Conservation (phyloP, 1,140 invertebrate species). For the Ridgeia piscesae region DNA sequence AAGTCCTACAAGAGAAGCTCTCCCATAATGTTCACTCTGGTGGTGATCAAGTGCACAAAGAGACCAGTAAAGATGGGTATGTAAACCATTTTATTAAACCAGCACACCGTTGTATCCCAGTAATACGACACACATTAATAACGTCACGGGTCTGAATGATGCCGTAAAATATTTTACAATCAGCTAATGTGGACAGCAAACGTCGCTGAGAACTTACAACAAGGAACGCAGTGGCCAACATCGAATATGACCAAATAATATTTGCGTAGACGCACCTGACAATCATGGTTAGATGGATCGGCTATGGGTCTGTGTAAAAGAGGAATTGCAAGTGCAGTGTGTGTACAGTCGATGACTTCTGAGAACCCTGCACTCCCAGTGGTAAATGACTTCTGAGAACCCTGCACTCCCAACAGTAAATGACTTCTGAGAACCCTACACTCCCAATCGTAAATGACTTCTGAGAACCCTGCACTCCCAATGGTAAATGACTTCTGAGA, state of each 20-base stretch:
- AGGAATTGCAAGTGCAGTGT: background rate
- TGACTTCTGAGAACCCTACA: no score
- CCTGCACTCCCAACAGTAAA: no score
- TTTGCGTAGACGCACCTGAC: background rate
- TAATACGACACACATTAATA: background rate
- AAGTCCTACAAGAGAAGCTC: background rate
- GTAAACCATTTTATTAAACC: background rate
- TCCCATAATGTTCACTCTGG: background rate
- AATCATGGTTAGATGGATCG: background rate
- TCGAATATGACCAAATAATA: constrained; percentile 1
- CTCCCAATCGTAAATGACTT: no score
- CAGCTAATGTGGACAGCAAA: background rate
- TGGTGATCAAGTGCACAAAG: background rate
- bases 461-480: no score
- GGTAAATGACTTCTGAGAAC: background rate
- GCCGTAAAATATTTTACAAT: background rate
- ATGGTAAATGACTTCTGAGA: no score
- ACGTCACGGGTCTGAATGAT: background rate
- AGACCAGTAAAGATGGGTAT: background rate
- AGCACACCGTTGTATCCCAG: background rate
- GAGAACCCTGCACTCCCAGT: background rate
- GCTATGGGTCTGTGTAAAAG: background rate
- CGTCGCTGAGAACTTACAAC: background rate
- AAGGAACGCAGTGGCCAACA: background rate
- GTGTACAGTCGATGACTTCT: background rate